Base-by-base conservation (phyloP, 2,113 vertebrate genomes). In the Caracal caracal region DNA sequence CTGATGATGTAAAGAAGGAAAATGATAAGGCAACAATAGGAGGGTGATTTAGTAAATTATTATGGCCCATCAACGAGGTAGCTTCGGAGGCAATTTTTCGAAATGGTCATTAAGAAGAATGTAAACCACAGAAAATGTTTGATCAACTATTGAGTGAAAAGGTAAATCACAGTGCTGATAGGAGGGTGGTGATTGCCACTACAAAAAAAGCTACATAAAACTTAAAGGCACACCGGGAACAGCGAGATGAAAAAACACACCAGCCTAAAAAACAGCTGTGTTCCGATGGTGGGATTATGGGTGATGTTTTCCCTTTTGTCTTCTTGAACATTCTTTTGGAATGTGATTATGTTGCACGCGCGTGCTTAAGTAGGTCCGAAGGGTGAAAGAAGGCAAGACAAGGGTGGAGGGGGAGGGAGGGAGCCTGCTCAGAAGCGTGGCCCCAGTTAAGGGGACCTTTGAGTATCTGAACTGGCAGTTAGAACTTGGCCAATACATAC, bases 401-500 rank as follows among this genome's bases (percentile, higher is more conserved):
- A 56, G n/a, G n/a, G 37, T 16, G 12, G 79, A 88, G 20, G n/a
- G n/a, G 37, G 37, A 83, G 22, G 65, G 19, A 53, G 47, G 28
- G 49, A 28, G 26, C 22, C n/a, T 56, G 12, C 28, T 75, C 37
- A 63, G 75, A 93, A 85, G 59, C 56, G 56, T 33, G 47, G 33
- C 75, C 70, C 53, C 80, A 56, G 6, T 63, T 53, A 79, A 79
- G 43, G 19, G 47, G 30, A 75, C 68, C 78, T 95, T 66, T 85
- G 53, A 90, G 59, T 33, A 65, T 20, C 15, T 80, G 59, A 93
- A 65, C 10, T 13, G 84, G 43, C 47, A 85, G 65, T 94, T 91
- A 95, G 88, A 96, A 84, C 28, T 49, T 80, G 82, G 56, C 63
- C 3, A 0, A 6, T 33, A 80, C 99, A 98, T 98, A 99, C 99